These are phyloP conservation scores for Calliscelio sp. DNA, from an alignment of 2,888 invertebrate genomes.

Conservation along the genomic window DNA sequence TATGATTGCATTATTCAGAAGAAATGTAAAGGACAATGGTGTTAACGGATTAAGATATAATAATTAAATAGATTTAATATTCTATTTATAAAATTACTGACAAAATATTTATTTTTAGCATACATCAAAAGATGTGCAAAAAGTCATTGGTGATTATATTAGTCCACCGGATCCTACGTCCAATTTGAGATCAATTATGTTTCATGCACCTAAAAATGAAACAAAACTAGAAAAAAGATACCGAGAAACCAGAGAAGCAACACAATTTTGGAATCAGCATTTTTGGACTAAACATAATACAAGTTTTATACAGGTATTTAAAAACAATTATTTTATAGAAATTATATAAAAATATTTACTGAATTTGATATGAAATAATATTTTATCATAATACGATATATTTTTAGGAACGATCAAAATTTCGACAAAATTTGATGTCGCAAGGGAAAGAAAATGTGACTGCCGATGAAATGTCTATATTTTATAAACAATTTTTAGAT, in stretches of 20 bases:
- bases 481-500: constrained; percentile 94
- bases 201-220: constrained; percentile 89
- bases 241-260: constrained; percentile 88
- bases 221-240: constrained; percentile 89
- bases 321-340: too few species aligned
- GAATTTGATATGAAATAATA: too few species aligned
- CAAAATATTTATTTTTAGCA: constrained; percentile 36
- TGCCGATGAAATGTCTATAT: constrained; percentile 95
- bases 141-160: constrained; percentile 87
- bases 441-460: constrained; percentile 87
- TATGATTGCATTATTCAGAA: too few species aligned
- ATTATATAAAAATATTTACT: constrained; percentile 10
- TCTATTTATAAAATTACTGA: too few species aligned
- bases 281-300: constrained; percentile 95
- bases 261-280: constrained; percentile 93
- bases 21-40: too few species aligned
- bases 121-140: constrained; percentile 11
- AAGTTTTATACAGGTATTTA: constrained; percentile 90
- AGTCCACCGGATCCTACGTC: constrained; percentile 94
- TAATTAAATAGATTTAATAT: too few species aligned
- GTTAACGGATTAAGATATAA: too few species aligned
- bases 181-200: constrained; percentile 91
- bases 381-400: neutral
- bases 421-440: constrained; percentile 80
- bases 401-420: constrained; percentile 85